phyloP scores from a whole-genome alignment of 1,140 invertebrate genomes.

The Matsumurasca onukii region DNA sequence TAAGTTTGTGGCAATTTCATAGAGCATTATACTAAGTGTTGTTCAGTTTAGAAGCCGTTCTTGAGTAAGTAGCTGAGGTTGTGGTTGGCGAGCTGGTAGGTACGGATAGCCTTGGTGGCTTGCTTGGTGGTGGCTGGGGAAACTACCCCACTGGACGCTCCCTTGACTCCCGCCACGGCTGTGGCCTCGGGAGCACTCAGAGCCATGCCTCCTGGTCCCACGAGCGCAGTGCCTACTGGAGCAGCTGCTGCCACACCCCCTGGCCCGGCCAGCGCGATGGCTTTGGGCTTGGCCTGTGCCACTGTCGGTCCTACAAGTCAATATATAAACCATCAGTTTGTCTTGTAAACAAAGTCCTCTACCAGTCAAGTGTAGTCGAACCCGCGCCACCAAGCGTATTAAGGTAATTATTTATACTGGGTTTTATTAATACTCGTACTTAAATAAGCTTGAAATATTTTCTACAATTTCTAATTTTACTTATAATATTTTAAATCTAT shows the following conservation, averaged over 20 bases:
- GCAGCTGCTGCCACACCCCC: conserved; percentile 51
- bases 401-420: too few relatives aligned
- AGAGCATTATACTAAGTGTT: too few relatives aligned
- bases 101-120: conserved; percentile 29
- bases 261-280: conserved; percentile 51
- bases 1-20: too few relatives aligned
- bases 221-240: conserved; percentile 50
- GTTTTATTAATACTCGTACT: too few relatives aligned
- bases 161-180: conserved; percentile 49
- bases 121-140: conserved; percentile 8
- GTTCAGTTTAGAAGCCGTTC: too few relatives aligned
- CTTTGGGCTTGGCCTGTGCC: conserved; percentile 50
- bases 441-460: too few relatives aligned
- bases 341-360: too few relatives aligned
- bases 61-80: conserved; percentile 5
- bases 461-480: too few relatives aligned
- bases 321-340: too few relatives aligned
- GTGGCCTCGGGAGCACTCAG: conserved; percentile 52
- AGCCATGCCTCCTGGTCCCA: conserved; percentile 50
- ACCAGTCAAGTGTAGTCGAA: too few relatives aligned
- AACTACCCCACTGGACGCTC: conserved; percentile 6
- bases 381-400: too few relatives aligned
- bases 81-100: conserved; percentile 29
- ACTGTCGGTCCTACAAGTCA: conserved; percentile 45
- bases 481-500: too few relatives aligned